Conservation (phyloP, 2,113 vertebrate genomes). For the Recurvirostra avosetta region DNA sequence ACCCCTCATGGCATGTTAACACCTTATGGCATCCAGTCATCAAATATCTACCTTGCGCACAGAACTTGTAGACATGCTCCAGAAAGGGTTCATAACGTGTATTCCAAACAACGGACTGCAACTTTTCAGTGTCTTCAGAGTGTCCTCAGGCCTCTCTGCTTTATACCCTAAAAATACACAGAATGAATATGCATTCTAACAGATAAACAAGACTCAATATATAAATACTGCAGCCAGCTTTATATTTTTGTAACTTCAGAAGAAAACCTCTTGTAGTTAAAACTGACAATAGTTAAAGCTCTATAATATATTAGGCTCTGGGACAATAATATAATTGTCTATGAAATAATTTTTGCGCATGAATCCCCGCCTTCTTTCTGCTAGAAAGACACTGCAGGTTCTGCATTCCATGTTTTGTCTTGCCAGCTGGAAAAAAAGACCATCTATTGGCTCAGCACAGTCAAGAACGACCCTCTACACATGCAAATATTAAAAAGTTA, state of each 20-base stretch:
- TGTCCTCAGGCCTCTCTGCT: slow-evolving; percentile 23
- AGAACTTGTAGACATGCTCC: slow-evolving; percentile 94
- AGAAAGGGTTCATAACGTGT: slow-evolving; percentile 96
- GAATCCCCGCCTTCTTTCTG: neutral
- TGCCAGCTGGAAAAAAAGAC: neutral
- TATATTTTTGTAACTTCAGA: neutral
- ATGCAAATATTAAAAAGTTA: neutral
- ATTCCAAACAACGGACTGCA: slow-evolving; percentile 46
- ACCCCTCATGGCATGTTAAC: neutral
- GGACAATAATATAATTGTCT: neutral
- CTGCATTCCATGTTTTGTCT: neutral
- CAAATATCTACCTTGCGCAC: slow-evolving; percentile 83
- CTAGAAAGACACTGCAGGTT: neutral
- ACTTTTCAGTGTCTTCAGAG: slow-evolving; percentile 57
- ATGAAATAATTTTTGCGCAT: accelerated
- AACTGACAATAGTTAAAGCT: neutral
- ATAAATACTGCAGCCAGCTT: neutral
- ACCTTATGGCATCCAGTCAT: neutral
- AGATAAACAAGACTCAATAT: neutral
- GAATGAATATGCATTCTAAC: neutral
- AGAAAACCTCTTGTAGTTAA: neutral
- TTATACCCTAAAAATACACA: slow-evolving; percentile 30
- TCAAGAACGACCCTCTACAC: neutral
- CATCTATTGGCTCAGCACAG: neutral
- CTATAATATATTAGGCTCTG: neutral